phyloP scores from a whole-genome alignment of 1,140 invertebrate species.

The Drosophila parvula region DNA sequence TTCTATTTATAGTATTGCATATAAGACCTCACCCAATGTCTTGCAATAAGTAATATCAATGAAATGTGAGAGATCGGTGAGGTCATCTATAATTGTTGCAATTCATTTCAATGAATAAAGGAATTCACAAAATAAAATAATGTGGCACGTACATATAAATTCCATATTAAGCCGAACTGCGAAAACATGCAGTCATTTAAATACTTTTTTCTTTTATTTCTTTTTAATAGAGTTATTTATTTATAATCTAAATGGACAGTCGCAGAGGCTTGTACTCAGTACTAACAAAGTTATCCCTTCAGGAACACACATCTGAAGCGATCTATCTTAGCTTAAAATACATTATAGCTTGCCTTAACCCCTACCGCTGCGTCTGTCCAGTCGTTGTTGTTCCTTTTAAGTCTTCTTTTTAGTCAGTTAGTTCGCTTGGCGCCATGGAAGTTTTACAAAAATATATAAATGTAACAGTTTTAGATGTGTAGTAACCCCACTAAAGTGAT shows the following conservation, averaged over 20 bases:
- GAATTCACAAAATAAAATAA: slow-evolving; percentile 1
- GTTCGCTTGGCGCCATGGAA: slow-evolving; percentile 44
- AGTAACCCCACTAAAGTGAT: neutral
- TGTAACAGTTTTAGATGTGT: neutral
- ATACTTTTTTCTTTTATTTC: neutral
- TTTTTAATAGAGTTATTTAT: neutral
- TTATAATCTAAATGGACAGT: slow-evolving; percentile 12
- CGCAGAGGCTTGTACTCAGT: slow-evolving; percentile 4
- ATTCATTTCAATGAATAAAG: neutral
- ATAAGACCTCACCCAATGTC: neutral
- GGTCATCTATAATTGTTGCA: slow-evolving; percentile 22
- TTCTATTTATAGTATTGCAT: too few species aligned
- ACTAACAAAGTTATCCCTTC: neutral
- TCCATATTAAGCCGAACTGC: neutral
- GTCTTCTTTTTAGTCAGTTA: slow-evolving; percentile 30
- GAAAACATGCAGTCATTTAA: neutral
- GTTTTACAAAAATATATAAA: slow-evolving; percentile 52
- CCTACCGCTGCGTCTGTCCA: neutral
- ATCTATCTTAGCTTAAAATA: slow-evolving; percentile 13
- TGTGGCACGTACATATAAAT: too few species aligned
- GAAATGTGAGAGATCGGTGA: neutral
- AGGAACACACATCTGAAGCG: neutral
- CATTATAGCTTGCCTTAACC: slow-evolving; percentile 8
- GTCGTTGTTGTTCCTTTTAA: slow-evolving; percentile 17
- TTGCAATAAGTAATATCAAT: slow-evolving; percentile 2